These are phyloP conservation scores for Calypte anna DNA, from an alignment of 2,113 vertebrate genomes.

Conservation along the genomic window DNA sequence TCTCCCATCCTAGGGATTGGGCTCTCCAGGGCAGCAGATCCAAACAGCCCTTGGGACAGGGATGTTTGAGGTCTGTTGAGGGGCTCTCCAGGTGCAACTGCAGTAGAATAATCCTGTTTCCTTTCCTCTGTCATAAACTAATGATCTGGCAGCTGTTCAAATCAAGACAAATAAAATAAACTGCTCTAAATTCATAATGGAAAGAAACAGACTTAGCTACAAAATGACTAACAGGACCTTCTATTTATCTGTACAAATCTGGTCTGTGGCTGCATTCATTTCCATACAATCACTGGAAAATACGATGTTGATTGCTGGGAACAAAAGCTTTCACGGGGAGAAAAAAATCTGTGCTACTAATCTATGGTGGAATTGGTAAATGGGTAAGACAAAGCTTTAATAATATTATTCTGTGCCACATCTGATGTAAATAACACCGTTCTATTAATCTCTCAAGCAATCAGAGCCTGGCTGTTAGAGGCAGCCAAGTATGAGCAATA, in stretches of 20 bases:
- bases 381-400: conserved; percentile 57
- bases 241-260: not conserved
- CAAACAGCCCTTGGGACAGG: not conserved
- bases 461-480: conserved; percentile 58
- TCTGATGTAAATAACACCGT: conserved; percentile 73
- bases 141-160: conserved; percentile 20
- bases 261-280: conserved; percentile 49
- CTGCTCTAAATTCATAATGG: conserved; percentile 20
- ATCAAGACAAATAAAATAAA: conserved; percentile 9
- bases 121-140: not conserved
- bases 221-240: conserved; percentile 43
- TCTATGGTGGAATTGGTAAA: conserved; percentile 71
- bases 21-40: not conserved
- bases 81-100: not conserved
- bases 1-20: not conserved
- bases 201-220: conserved; percentile 1
- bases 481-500: conserved; percentile 53
- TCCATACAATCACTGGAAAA: conserved; percentile 57
- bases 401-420: conserved; percentile 54
- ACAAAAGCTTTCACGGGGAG: conserved; percentile 27
- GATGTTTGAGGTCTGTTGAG: not conserved
- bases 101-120: not conserved
- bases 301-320: conserved; percentile 69
- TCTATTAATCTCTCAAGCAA: conserved; percentile 71
- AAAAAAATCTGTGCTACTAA: conserved; percentile 27